Base-by-base conservation (phyloP, 2,888 invertebrate species). In the Automeris io region DNA sequence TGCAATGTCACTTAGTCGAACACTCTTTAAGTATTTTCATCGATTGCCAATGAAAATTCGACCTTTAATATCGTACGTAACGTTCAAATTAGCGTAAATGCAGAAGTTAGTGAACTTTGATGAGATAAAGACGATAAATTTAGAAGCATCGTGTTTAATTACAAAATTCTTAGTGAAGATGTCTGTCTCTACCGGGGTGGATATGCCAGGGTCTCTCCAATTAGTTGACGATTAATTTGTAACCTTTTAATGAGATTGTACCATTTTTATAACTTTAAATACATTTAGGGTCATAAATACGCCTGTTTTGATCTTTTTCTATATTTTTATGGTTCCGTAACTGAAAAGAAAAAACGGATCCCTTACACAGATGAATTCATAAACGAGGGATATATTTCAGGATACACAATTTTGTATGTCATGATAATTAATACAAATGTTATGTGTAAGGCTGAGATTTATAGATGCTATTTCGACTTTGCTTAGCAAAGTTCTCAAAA, bases 181-280 rank as follows among this genome's bases (percentile, higher is more conserved):
- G 18, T 16, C 40, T 51, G 53, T 40, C 29, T 40, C 33, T 24
- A 37, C 12, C 33, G 13, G 12, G 19, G 33, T 21, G 34, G 26
- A 19, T 35, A 34, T 29, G 35, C 18, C 31, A 32, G 18, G 11
- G 7, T 13, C 18, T 9, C 26, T 62, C 68, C 76, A 70, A 79
- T 80, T 78, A 74, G 64, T 74, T 72, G 64, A 76, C 73, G 71
- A 70, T 66, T 63, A 67, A 65, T 65, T 75, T 70, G 72, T 68
- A 65, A 53, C 59, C 55, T 74, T 77, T 79, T 81, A 80, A 80
- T 68, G 78, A 79, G 75, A 51, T 52, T 56, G 51, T 57, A 48
- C 47, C 51, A n/a, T n/a, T n/a, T n/a, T n/a, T n/a, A n/a, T n/a
- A n/a, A n/a, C n/a, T n/a, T n/a, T n/a, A n/a, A n/a, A n/a, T n/a